Percentiles rank a stretch among this genome's conserved stretches.
These are phyloP conservation scores for Malacosoma neustria DNA, from an alignment of 2,888 invertebrate genomes.

Conservation along the genomic window DNA sequence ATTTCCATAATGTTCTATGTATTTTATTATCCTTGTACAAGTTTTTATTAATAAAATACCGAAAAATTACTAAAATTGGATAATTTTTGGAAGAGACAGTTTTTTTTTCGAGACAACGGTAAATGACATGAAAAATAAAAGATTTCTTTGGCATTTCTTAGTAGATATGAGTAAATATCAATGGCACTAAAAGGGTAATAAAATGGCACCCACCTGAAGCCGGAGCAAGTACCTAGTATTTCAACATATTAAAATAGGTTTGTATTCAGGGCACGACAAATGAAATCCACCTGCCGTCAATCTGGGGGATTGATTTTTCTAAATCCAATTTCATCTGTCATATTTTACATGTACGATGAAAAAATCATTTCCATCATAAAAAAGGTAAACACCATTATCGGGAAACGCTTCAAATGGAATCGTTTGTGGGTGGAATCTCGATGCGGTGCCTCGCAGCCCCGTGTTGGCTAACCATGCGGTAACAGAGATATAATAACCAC, in stretches of 20 bases:
- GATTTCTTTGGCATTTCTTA: too few species aligned
- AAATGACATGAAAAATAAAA: too few species aligned
- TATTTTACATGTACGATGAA: not conserved
- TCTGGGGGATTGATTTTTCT: not conserved
- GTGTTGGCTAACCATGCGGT: not conserved
- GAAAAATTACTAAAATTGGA: too few species aligned
- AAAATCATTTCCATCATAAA: slow-evolving; percentile 1
- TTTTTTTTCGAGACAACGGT: too few species aligned
- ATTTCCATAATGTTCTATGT: too few species aligned
- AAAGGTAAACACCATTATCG: slow-evolving; percentile 29
- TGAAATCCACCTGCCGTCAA: not conserved
- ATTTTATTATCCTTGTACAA: too few species aligned
- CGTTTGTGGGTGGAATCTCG: slow-evolving; percentile 7
- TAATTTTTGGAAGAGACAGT: too few species aligned
- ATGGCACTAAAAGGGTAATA: too few species aligned
- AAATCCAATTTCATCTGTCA: not conserved
- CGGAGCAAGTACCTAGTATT: too few species aligned
- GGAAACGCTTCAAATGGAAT: slow-evolving; percentile 25
- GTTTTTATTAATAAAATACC: too few species aligned
- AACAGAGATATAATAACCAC: not conserved
- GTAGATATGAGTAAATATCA: too few species aligned
- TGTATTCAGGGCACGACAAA: not conserved
- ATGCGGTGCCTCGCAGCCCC: not conserved
- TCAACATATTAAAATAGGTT: not conserved
- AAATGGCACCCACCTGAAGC: too few species aligned